Base-by-base conservation (phyloP, 2,797 vertebrate genomes). In the Sebastes oblongus region DNA sequence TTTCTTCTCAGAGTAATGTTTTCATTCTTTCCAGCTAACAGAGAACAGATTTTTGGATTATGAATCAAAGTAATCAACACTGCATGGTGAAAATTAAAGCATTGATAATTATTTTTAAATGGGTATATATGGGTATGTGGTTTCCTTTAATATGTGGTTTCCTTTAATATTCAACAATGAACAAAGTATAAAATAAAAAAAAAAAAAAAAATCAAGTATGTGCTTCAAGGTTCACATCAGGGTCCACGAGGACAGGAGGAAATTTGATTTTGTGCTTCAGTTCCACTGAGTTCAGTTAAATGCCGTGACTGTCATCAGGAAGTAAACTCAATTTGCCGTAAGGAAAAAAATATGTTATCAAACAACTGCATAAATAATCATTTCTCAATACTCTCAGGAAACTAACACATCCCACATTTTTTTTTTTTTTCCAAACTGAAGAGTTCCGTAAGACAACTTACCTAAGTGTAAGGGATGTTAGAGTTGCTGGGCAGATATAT, bases 211-310 rank as follows among this genome's bases (percentile, higher is more conserved):
- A 6, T 46, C 18, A 68, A 76, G 22, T 34, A 66, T 68, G n/a
- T 42, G 52, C 56, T 67, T 73, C 39, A 55, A 39, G 16, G 60
- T 81, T 84, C 46, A 76, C 12, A 30, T 64, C 18, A 65, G 36
- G 20, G n/a, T 42, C 22, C 29, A 56, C 16, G 24, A 75, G 18
- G 27, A 55, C 11, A 36, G 56, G 55, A 68, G 8, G 11, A 73
- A 85, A 87, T 88, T 29, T 0, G 30, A 88, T 86, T 79, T 87
- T 67, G 50, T 60, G 70, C 62, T 77, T 81, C 18, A 20, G 72
- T 80, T 84, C 81, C 4, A 1, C 46, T 58, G 6, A 59, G 20
- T 69, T 69, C 12, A 36, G 20, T 39, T 54, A 59, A 89, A 79
- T 65, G 39, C 18, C 5, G 55, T 80, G 61, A 65, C 34, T 88